Evolutionary conservation across 1,140 invertebrate genomes (phyloP).

Genomic region (Papilio glaucus): DNA sequence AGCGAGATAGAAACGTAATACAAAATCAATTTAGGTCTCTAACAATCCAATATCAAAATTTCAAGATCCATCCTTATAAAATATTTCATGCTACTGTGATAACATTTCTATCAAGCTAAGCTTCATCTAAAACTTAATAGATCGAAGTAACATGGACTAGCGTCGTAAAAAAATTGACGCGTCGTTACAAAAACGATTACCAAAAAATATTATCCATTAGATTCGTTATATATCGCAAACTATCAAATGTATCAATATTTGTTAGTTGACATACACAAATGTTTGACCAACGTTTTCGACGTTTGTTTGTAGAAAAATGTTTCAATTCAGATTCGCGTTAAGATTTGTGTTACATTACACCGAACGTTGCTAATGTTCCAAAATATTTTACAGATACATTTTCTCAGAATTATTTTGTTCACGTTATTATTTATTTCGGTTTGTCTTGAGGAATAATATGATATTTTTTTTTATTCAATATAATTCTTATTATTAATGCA

Average conservation of each 20-base stretch:
- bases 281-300: constrained; percentile 29
- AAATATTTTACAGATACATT: no score
- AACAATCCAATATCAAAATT: constrained; percentile 30
- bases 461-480: no score
- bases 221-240: constrained; percentile 40
- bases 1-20: not conserved
- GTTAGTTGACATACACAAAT: no score
- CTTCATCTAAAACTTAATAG: constrained; percentile 62
- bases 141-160: constrained; percentile 71
- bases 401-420: no score
- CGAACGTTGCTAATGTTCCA: not conserved
- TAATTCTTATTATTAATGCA: no score
- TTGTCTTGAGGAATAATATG: no score
- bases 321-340: not conserved
- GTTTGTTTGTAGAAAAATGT: constrained; percentile 31
- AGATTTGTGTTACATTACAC: no score
- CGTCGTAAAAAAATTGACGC: constrained; percentile 66
- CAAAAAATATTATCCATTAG: constrained; percentile 77
- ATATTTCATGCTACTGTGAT: constrained; percentile 63
- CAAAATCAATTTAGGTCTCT: not conserved
- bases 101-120: constrained; percentile 72
- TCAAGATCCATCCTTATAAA: constrained; percentile 18
- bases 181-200: constrained; percentile 77
- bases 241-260: constrained; percentile 29
- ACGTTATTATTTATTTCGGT: no score